These are phyloP conservation scores for Orbicella faveolata DNA, from an alignment of 64 coral and sea anemone species.

Conservation along the genomic window DNA sequence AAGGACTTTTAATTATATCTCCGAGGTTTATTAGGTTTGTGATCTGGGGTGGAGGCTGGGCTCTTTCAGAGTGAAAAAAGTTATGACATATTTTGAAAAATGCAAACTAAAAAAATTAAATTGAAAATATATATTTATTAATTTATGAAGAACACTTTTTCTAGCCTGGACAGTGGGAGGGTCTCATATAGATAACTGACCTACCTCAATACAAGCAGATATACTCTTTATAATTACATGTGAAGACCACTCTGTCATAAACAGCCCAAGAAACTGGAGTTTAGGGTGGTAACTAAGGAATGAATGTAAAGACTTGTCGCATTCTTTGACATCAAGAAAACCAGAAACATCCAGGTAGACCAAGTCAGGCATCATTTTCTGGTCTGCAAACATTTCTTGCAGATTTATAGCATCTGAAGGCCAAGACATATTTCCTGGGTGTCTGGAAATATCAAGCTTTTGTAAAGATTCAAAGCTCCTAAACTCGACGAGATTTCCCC, in stretches of 20 bases:
- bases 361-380: conserved; percentile 32
- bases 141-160: too few relatives aligned
- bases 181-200: background rate
- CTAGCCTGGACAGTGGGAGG: too few relatives aligned
- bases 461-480: conserved; percentile 44
- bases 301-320: conserved; percentile 44
- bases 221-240: conserved; percentile 53
- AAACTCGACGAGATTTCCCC: conserved; percentile 74
- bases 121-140: too few relatives aligned
- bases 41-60: too few relatives aligned
- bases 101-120: too few relatives aligned
- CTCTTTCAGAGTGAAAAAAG: too few relatives aligned
- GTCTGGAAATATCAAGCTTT: conserved; percentile 81
- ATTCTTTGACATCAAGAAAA: conserved; percentile 22
- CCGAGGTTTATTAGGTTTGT: too few relatives aligned
- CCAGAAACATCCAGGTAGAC: conserved; percentile 82
- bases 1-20: too few relatives aligned
- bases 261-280: conserved; percentile 80
- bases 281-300: conserved; percentile 72
- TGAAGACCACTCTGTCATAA: conserved; percentile 65
- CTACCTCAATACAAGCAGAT: conserved; percentile 67
- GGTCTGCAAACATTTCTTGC: conserved; percentile 35
- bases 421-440: conserved; percentile 67
- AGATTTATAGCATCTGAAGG: conserved; percentile 61
- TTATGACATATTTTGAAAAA: too few relatives aligned